Conservation (phyloP, 2,888 invertebrate genomes). For the Drosophila koepferae region DNA sequence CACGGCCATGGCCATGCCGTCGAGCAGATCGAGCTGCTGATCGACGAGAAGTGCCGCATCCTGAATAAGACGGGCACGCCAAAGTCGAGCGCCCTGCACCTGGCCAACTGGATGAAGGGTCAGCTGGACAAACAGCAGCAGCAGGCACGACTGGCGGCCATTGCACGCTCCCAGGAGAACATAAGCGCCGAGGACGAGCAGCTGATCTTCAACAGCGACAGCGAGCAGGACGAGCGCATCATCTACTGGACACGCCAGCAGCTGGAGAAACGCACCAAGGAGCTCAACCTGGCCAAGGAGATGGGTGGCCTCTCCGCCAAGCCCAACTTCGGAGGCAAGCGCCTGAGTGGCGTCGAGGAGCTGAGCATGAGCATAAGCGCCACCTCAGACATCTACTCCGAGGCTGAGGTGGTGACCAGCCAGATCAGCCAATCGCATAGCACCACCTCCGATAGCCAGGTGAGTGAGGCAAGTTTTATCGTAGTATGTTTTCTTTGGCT, state of each 20-base stretch:
- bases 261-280: conserved; percentile 89
- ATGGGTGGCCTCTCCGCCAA: conserved; percentile 78
- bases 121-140: conserved; percentile 88
- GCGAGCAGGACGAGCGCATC: conserved; percentile 84
- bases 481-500: background rate
- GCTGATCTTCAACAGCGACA: conserved; percentile 75
- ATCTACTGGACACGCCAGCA: conserved; percentile 90
- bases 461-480: conserved; percentile 80
- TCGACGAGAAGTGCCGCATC: conserved; percentile 88
- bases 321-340: conserved; percentile 81
- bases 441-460: conserved; percentile 92
- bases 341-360: conserved; percentile 85
- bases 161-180: conserved; percentile 78
- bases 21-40: conserved; percentile 87
- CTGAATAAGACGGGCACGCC: conserved; percentile 88
- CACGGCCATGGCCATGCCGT: conserved; percentile 76
- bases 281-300: conserved; percentile 88
- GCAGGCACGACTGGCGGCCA: conserved; percentile 82
- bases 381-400: conserved; percentile 80
- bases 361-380: conserved; percentile 85
- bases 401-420: conserved; percentile 71
- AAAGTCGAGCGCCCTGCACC: conserved; percentile 90
- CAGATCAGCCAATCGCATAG: conserved; percentile 90
- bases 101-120: conserved; percentile 93
- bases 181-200: conserved; percentile 84